phyloP scores from a whole-genome alignment of 2,888 invertebrate genomes.

The Microchrysa polita region DNA sequence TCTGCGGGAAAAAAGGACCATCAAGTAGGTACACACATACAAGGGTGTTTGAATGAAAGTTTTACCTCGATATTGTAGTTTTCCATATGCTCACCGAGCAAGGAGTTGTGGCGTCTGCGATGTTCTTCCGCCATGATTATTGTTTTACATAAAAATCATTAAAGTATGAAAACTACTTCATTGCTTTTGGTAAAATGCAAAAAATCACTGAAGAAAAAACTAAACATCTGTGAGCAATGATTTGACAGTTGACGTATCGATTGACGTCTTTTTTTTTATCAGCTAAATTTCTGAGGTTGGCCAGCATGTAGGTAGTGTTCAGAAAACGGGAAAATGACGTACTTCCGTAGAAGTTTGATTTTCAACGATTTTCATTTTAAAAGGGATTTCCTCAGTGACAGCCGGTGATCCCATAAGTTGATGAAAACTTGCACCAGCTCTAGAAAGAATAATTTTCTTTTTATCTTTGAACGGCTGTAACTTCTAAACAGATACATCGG shows the following conservation, averaged over 20 bases:
- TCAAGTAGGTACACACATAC: too few species aligned
- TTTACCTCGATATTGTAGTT: conserved; percentile 64
- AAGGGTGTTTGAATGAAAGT: too few species aligned
- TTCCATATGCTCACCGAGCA: conserved; percentile 64
- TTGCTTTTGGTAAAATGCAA: neutral
- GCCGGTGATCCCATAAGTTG: too few species aligned
- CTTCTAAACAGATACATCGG: too few species aligned
- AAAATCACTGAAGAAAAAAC: neutral
- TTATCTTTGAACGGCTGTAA: too few species aligned
- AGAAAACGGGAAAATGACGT: neutral
- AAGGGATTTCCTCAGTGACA: too few species aligned
- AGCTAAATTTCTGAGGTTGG: neutral
- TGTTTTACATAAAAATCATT: conserved; percentile 15
- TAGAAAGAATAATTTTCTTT: too few species aligned
- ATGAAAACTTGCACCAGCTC: too few species aligned
- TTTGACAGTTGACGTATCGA: conserved; percentile 23
- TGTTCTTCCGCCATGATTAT: conserved; percentile 45
- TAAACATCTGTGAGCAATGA: conserved; percentile 21
- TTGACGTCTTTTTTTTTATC: conserved; percentile 18
- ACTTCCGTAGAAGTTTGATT: too few species aligned
- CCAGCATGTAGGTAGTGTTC: neutral
- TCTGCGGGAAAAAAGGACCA: conserved; percentile 65
- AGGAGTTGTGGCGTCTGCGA: conserved; percentile 55
- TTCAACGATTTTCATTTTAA: too few species aligned
- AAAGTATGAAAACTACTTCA: neutral